Percentiles rank a stretch among this genome's conserved stretches.
Evolutionary conservation across 2,113 vertebrate genomes (phyloP).

Genomic region (Phylloscopus trochilus): DNA sequence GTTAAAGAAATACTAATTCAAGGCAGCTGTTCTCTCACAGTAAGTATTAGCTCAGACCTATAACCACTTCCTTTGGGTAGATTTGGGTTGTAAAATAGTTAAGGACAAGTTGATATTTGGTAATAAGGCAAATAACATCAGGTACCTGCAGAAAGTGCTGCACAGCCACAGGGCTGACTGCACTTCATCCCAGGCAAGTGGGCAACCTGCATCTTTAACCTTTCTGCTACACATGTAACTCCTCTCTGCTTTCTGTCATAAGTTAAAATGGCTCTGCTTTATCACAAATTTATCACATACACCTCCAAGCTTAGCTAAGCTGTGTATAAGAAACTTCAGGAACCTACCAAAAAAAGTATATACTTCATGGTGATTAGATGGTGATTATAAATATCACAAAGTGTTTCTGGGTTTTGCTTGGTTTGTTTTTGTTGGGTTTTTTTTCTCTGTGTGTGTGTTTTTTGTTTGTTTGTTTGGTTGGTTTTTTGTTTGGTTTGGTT

Average conservation of each 20-base stretch:
- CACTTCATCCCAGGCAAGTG: not conserved
- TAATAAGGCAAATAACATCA: not conserved
- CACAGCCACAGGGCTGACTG: not conserved
- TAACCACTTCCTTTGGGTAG: not conserved
- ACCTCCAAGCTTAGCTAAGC: not conserved
- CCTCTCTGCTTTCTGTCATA: not conserved
- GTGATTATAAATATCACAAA: not conserved
- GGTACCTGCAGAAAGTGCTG: not conserved
- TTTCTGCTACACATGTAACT: not conserved
- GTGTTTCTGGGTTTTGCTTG: not conserved
- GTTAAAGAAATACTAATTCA: constrained; percentile 23
- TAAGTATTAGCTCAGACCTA: not conserved
- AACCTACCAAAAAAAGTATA: not conserved
- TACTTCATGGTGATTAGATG: not conserved
- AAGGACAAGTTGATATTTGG: not conserved
- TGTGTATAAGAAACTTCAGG: not conserved
- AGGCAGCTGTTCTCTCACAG: constrained; percentile 8
- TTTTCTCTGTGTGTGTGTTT: no score
- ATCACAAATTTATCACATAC: not conserved
- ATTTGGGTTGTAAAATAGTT: not conserved
- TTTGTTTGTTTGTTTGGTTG: no score
- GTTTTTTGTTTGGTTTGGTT: not conserved
- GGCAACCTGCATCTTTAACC: not conserved
- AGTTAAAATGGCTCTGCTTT: not conserved
- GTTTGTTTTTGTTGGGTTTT: not conserved